Evolutionary conservation across 2,888 invertebrate genomes (phyloP).

Genomic region (Oxyscelio sp.): DNA sequence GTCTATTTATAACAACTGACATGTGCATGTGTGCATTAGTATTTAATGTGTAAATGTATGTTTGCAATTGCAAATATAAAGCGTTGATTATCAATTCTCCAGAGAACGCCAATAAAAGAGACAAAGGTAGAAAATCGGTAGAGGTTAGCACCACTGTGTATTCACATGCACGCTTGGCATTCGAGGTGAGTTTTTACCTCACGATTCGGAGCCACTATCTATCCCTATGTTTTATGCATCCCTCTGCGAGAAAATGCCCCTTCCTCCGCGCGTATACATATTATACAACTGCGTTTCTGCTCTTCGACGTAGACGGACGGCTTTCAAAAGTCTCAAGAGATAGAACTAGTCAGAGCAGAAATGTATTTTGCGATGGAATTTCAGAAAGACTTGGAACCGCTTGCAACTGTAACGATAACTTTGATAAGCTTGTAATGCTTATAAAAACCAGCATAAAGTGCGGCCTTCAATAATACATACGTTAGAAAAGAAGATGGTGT

Average conservation of each 20-base stretch:
- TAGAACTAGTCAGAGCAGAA: constrained; percentile 67
- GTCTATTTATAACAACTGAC: constrained; percentile 46
- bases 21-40: constrained; percentile 37
- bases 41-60: constrained; percentile 69
- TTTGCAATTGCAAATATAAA: constrained; percentile 70
- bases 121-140: constrained; percentile 80
- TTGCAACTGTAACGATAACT: constrained; percentile 56
- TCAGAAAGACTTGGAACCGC: constrained; percentile 55
- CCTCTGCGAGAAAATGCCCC: constrained; percentile 70
- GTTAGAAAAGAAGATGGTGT: too few relatives aligned
- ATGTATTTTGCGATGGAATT: constrained; percentile 67
- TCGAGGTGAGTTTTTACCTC: constrained; percentile 79
- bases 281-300: constrained; percentile 64
- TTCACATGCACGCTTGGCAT: constrained; percentile 73
- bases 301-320: constrained; percentile 73
- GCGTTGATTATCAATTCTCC: constrained; percentile 84
- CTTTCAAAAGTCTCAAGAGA: constrained; percentile 75
- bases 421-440: constrained; percentile 48
- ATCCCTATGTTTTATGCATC: constrained; percentile 85
- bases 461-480: constrained; percentile 19
- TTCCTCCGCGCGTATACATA: constrained; percentile 28
- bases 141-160: constrained; percentile 72
- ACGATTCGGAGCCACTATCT: constrained; percentile 79
- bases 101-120: constrained; percentile 85
- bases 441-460: constrained; percentile 38